phyloP scores from a whole-genome alignment of 2,113 vertebrate genomes.

The Tiliqua scincoides region DNA sequence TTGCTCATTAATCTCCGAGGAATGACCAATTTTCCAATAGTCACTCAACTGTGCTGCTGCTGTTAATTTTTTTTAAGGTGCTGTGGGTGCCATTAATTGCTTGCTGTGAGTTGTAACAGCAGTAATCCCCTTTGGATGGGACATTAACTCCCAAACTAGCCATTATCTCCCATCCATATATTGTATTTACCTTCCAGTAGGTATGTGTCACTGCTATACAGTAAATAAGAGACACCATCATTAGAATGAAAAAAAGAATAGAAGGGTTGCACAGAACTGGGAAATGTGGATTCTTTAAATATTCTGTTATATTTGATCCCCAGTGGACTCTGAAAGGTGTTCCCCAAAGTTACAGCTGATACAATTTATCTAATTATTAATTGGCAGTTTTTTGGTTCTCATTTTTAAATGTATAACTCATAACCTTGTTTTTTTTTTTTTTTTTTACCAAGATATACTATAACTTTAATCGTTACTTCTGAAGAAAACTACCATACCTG shows the following conservation, averaged over 20 bases:
- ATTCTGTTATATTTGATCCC: not conserved
- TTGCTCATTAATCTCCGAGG: slow-evolving; percentile 68
- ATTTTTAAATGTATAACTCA: not conserved
- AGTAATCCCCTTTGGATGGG: slow-evolving; percentile 42
- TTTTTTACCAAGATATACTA: not conserved
- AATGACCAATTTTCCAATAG: slow-evolving; percentile 63
- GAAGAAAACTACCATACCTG: not conserved
- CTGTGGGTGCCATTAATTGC: slow-evolving; percentile 62
- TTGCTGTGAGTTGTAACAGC: slow-evolving; percentile 55
- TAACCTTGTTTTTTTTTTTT: not conserved
- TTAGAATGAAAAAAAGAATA: slow-evolving; percentile 1
- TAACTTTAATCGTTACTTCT: not conserved
- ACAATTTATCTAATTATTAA: not conserved
- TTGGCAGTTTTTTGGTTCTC: not conserved
- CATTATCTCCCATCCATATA: slow-evolving; percentile 40
- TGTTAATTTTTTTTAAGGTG: slow-evolving; percentile 51
- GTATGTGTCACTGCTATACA: slow-evolving; percentile 13
- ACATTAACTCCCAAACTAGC: slow-evolving; percentile 53
- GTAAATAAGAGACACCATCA: slow-evolving; percentile 26
- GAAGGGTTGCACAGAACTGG: not conserved
- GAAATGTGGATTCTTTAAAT: not conserved
- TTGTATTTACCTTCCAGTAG: slow-evolving; percentile 54
- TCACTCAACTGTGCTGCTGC: slow-evolving; percentile 51
- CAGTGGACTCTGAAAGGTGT: not conserved
- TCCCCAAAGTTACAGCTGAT: not conserved